Evolutionary conservation across 2,113 vertebrate genomes (phyloP).

Genomic region (Saccopteryx bilineata): DNA sequence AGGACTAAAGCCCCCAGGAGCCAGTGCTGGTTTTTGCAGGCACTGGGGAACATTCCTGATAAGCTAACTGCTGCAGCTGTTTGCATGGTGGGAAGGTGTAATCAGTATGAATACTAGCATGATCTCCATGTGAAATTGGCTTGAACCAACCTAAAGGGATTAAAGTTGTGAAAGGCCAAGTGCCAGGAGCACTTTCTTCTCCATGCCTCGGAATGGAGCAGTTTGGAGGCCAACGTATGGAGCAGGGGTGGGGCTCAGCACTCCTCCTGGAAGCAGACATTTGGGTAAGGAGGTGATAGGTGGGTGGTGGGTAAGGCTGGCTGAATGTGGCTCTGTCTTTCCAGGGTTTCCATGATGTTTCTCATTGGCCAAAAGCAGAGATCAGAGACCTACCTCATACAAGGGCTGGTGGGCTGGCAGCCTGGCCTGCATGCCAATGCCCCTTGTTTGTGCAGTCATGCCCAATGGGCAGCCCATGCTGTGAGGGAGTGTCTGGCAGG

Average conservation of each 20-base stretch:
- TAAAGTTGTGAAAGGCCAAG: neutral
- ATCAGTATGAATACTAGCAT: neutral
- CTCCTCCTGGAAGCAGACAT: neutral
- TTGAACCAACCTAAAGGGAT: neutral
- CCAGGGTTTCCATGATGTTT: neutral
- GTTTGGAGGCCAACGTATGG: neutral
- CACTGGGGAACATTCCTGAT: neutral
- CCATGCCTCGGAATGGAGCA: neutral
- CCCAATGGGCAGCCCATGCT: neutral
- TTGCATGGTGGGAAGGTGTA: neutral
- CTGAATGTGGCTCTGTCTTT: neutral
- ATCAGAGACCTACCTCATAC: neutral
- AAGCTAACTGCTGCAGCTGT: neutral
- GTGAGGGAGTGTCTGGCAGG: neutral
- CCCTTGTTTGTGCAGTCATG: neutral
- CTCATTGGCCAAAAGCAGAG: conserved; percentile 29
- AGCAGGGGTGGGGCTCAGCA: neutral
- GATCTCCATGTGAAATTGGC: neutral
- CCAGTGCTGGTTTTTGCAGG: neutral
- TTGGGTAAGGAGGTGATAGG: neutral
- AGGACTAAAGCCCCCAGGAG: neutral
- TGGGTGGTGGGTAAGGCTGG: conserved; percentile 20
- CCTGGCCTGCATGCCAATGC: neutral
- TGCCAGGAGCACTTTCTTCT: neutral
- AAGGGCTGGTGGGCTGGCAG: neutral